phyloP scores from a whole-genome alignment of 2,888 invertebrate genomes.

The Eilema sororculum region DNA sequence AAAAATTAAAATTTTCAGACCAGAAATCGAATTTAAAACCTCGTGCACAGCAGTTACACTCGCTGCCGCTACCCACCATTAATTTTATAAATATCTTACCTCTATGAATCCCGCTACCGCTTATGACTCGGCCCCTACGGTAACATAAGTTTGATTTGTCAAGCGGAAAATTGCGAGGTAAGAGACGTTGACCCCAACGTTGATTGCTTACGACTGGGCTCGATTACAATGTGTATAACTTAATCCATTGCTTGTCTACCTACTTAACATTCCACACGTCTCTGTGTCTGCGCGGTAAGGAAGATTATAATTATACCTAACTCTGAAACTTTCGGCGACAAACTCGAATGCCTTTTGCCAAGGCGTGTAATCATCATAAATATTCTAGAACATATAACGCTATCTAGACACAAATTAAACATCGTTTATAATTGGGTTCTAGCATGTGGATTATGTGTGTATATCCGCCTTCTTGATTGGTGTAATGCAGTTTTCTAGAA shows the following conservation, averaged over 20 bases:
- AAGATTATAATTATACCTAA: not conserved
- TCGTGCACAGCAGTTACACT: not conserved
- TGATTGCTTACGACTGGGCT: constrained; percentile 41
- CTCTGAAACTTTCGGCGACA: not conserved
- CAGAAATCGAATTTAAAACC: not conserved
- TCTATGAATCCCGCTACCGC: constrained; percentile 33
- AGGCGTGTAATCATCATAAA: not conserved
- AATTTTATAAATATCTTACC: not conserved
- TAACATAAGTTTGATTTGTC: constrained; percentile 70
- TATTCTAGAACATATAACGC: not conserved
- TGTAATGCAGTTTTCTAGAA: no score
- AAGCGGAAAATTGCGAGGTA: constrained; percentile 75
- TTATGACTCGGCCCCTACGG: constrained; percentile 32
- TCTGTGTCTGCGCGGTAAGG: not conserved
- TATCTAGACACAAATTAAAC: not conserved
- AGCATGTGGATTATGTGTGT: no score
- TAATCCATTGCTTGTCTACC: constrained; percentile 22
- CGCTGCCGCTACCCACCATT: not conserved
- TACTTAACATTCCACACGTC: not conserved
- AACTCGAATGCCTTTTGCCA: not conserved
- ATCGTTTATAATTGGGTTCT: not conserved
- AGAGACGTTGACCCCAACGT: constrained; percentile 66
- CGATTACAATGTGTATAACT: constrained; percentile 25
- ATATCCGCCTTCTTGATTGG: no score
- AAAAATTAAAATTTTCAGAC: not conserved